phyloP scores from a whole-genome alignment of 2,888 invertebrate genomes.

The Drosophila meridionalis region DNA sequence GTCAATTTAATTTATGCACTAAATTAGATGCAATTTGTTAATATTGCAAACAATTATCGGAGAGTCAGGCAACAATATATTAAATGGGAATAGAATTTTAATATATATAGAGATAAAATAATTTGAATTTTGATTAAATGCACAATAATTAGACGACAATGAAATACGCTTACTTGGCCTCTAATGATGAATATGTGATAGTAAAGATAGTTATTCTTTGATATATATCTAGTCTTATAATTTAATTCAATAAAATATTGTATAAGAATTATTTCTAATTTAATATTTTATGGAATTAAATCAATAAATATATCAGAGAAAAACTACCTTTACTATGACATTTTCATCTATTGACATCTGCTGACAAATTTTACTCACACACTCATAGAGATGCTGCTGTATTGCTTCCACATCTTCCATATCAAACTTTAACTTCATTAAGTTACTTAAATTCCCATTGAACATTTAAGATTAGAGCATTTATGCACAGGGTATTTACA shows the following conservation, averaged over 20 bases:
- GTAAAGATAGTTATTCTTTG: too few relatives aligned
- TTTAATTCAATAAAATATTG: too few relatives aligned
- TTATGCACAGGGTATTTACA: background rate
- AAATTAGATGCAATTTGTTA: constrained; percentile 3
- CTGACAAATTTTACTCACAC: too few relatives aligned
- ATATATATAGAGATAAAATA: background rate
- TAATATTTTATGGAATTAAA: too few relatives aligned
- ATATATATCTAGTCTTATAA: too few relatives aligned
- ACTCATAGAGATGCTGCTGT: background rate
- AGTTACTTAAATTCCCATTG: background rate
- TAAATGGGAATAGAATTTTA: background rate
- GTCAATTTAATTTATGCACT: constrained; percentile 8
- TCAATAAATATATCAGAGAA: too few relatives aligned
- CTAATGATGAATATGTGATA: too few relatives aligned
- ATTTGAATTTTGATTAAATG: background rate
- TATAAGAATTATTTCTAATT: too few relatives aligned
- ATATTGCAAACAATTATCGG: background rate
- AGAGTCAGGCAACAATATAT: too few relatives aligned
- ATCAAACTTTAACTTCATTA: background rate
- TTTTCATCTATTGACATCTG: too few relatives aligned
- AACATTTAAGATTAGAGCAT: background rate
- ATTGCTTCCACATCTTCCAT: background rate
- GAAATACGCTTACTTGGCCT: background rate
- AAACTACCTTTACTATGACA: too few relatives aligned
- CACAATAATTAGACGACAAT: background rate